Percentiles rank a stretch among this genome's conserved stretches.
Conservation (phyloP, 2,888 invertebrate genomes). For the Chrysodeixis includens region DNA sequence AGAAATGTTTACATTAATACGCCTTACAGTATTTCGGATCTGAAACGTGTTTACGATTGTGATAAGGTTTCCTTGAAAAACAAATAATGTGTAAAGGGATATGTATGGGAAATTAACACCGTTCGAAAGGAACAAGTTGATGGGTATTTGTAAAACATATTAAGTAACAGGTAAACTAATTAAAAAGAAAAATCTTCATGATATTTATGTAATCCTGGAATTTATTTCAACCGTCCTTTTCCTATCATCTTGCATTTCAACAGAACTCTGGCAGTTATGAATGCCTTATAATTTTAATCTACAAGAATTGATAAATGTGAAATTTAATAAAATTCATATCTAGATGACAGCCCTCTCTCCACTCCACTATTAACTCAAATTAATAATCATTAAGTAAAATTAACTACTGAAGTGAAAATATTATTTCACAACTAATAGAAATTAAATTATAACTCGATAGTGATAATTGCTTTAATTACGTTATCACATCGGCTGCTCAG, state of each 20-base stretch:
- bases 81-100: not conserved
- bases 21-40: conserved; percentile 7
- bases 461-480: conserved; percentile 46
- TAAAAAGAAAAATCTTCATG: not conserved
- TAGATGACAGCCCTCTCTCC: not conserved
- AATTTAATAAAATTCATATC: not conserved
- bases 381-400: conserved; percentile 22
- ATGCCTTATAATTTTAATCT: no score
- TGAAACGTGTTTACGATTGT: conserved; percentile 4
- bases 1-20: conserved; percentile 37
- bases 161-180: not conserved
- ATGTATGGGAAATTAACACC: not conserved
- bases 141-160: not conserved
- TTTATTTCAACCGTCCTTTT: not conserved
- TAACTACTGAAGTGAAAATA: conserved; percentile 24
- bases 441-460: conserved; percentile 39
- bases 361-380: not conserved
- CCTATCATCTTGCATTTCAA: no score
- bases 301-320: no score
- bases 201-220: not conserved
- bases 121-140: not conserved
- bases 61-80: conserved; percentile 8
- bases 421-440: conserved; percentile 33
- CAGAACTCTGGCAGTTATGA: no score
- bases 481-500: conserved; percentile 25